Evolutionary conservation across 2,888 invertebrate species (phyloP).

Genomic region (Beris chalybata): DNA sequence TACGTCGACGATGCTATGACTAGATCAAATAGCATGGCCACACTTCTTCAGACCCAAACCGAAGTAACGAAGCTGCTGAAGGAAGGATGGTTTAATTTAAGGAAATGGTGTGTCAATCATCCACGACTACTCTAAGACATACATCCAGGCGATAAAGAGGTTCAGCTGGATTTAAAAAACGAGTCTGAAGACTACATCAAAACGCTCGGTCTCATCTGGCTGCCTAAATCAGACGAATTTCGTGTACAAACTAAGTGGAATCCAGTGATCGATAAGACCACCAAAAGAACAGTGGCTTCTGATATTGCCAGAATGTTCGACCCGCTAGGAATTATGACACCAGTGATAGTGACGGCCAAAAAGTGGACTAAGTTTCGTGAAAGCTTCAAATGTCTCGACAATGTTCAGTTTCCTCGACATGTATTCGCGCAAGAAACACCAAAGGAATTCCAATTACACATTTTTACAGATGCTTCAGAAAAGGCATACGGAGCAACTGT

Average conservation of each 20-base stretch:
- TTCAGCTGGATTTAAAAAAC: background rate
- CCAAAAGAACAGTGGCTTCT: too few relatives aligned
- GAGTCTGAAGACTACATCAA: background rate
- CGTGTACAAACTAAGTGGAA: background rate
- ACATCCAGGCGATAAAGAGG: slow-evolving; percentile 2
- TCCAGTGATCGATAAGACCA: background rate
- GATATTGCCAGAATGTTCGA: too few relatives aligned
- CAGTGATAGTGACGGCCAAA: too few relatives aligned
- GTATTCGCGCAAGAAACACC: background rate
- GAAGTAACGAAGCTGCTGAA: background rate
- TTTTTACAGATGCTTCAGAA: slow-evolving; percentile 10
- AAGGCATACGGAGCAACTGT: slow-evolving; percentile 11
- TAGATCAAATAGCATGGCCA: slow-evolving; percentile 40
- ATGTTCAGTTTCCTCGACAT: slow-evolving; percentile 5
- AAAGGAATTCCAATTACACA: slow-evolving; percentile 15
- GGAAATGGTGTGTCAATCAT: slow-evolving; percentile 20
- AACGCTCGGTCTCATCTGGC: slow-evolving; percentile 27
- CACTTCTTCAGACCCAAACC: background rate
- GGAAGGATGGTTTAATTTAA: slow-evolving; percentile 12
- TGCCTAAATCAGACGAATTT: slow-evolving; percentile 14
- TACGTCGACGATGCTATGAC: slow-evolving; percentile 55
- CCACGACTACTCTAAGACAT: slow-evolving; percentile 5
- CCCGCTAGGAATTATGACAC: too few relatives aligned
- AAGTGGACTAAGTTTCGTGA: too few relatives aligned
- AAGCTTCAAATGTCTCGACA: background rate